Evolutionary conservation across 1,140 invertebrate species (phyloP), one percentile per base, ranked within the genome.

Genomic region (Muscidifurax raptorellus): DNA sequence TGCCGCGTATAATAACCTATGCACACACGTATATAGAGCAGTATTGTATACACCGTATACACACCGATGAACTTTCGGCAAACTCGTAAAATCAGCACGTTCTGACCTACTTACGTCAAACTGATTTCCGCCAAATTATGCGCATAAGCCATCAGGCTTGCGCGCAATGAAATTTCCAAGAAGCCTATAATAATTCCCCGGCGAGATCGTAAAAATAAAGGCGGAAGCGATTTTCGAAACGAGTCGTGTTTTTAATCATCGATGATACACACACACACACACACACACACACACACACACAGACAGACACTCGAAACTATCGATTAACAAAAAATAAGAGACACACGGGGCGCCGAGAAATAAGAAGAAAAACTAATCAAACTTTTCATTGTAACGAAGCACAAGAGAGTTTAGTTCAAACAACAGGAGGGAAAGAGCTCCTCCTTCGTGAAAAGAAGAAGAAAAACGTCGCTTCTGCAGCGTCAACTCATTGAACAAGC

Each of bases 11-110:
- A 59, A 22, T 59, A 13, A 59, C 22, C 52, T 7, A 18, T 52
- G 10, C 47, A 59, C 52, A n/a, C 18, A 59, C 9, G 36, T 40
- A 10, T 36, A 7, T 36, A 5, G 52, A 59, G 52, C 44, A 18
- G 12, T 47, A 10, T 44, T 18, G 15, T 47, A 18, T 47, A 47
- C 44, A 5, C 2, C 5, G 18, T 59, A 59, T 52, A 52, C 7
- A 18, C 52, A 59, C 18, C 15, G 52, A 59, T 22, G 52, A 72
- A 72, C 13, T 72, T 81, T 72, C 3, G 25, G 18, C n/a, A 72
- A 82, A 74, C 67, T 82, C 22, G 30, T 36, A 82, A 82, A 82
- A 82, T 76, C 36, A 82, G 30, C 59, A 67, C 32, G 59, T 74
- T 82, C 6, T 32, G 71, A 82, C 80, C 80, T 82, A 74, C 28